Evolutionary conservation across 2,888 invertebrate genomes (phyloP), one percentile per base, ranked within the genome.

Genomic region (Tetranychus piercei): DNA sequence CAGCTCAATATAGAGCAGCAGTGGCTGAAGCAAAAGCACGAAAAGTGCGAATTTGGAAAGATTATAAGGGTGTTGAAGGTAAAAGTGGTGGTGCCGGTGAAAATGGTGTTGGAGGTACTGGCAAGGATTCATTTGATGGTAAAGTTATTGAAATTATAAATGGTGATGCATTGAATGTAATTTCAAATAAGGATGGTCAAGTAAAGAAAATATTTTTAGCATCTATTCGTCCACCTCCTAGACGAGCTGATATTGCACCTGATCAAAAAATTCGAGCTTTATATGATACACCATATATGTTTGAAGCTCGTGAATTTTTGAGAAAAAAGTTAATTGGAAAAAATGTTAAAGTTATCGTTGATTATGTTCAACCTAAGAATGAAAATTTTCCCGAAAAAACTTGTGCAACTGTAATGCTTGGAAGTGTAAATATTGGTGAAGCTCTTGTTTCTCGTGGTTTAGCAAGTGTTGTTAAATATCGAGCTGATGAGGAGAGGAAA

Each of bases 201-300:
- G 84, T 87, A 69, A 92, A 92, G 83, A 99, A 97, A 83, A 88
- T 99, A 71, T 97, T 96, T 85, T 85, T 99, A 77, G 91, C 97
- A 45, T 94, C 95, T 82, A 90, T 99, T 81, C 87, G 72, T 22
- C 77, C 74, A 71, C 75, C 34, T 20, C 70, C 64, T 64, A 69
- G n/a, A 44, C 66, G 78, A 69, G 73, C 76, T 64, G 72, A 73
- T n/a, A 78, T 78, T 65, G 75, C 75, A 20, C 11, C 75, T 22
- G 69, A 71, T 22, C 72, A 77, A 72, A 75, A 77, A 77, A 90
- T 88, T 82, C 88, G 93, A 80, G 94, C 96, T 0, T 86, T 99
- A 0, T 99, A 97, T 82, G 99, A 99, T 82, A 91, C 97, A 81
- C 99, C 99, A 1, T 94, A 91, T 88, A 92, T 99, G 93, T 96